Base-by-base conservation (phyloP, 2,888 invertebrate species). In the Eulithis testata region DNA sequence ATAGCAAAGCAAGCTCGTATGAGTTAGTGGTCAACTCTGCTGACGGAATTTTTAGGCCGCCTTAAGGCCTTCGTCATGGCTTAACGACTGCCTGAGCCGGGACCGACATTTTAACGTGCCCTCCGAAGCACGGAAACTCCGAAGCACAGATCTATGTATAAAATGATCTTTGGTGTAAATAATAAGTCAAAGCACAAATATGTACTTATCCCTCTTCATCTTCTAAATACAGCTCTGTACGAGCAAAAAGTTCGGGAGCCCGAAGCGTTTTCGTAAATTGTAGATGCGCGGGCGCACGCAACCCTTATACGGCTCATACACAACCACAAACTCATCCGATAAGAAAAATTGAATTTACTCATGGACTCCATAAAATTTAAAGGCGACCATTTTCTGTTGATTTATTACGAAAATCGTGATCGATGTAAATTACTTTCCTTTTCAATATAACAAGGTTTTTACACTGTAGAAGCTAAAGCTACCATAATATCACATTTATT, bases 321-420 rank as follows among this genome's bases (percentile, higher is more conserved):
- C 74, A 77, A 80, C 60, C 76, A 63, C 72, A 80, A 79, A 79
- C 77, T 72, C 77, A 77, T 75, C 63, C 74, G 85, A 86, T 84
- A 85, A 84, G 75, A 69, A 72, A 80, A 78, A 78, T 80, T 77
- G 75, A 82, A 84, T 82, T 76, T 75, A 77, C 79, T 77, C 74
- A 69, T 63, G 76, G 70, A 49, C 62, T 72, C 70, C 70, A 67
- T 76, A 78, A 75, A 78, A 75, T 71, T 78, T 40, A 72, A 73
- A 74, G 65, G 69, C 68, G 63, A 69, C 66, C 73, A 71, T 74
- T 74, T 72, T 73, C 70, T 65, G 66, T 62, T 76, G 73, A 79
- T 76, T 76, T 76, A 77, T 71, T 68, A 72, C 68, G 74, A 73
- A 74, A 75, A 75, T 63, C 72, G 67, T 72, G 61, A 37, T 12